Percentiles rank a stretch among this genome's conserved stretches.
phyloP scores from a whole-genome alignment of 2,888 invertebrate genomes.

The Lasiommata megera region DNA sequence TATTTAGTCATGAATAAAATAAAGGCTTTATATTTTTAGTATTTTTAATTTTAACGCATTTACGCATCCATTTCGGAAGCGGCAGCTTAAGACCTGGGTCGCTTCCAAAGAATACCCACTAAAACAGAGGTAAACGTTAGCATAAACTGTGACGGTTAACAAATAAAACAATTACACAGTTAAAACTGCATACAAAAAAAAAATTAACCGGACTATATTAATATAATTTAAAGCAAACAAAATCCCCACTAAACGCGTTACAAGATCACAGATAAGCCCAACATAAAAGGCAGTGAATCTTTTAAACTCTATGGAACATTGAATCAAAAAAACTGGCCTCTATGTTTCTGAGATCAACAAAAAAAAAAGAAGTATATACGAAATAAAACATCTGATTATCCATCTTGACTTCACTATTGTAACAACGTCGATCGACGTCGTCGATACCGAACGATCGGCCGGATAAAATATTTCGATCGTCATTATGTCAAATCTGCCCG shows the following conservation, averaged over 20 bases:
- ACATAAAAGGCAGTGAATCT: conserved; percentile 16
- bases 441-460: conserved; percentile 35
- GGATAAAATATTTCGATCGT: conserved; percentile 40
- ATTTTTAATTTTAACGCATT: no score
- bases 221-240: conserved; percentile 4
- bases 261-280: conserved; percentile 8
- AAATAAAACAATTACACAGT: no score
- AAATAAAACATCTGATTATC: conserved; percentile 36
- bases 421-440: conserved; percentile 34
- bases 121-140: no score
- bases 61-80: no score
- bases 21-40: no score
- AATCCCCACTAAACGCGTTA: conserved; percentile 1
- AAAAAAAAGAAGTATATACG: conserved; percentile 24
- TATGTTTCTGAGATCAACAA: conserved; percentile 22
- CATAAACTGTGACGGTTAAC: no score
- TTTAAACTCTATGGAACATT: conserved; percentile 6
- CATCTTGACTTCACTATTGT: conserved; percentile 36
- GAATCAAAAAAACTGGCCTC: conserved; percentile 17
- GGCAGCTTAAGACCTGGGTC: no score
- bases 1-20: no score
- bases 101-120: no score
- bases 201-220: not conserved
- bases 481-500: conserved; percentile 43
- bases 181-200: not conserved